Conservation (phyloP, 92 coral and sea anemone species). For the Muricea muricata region DNA sequence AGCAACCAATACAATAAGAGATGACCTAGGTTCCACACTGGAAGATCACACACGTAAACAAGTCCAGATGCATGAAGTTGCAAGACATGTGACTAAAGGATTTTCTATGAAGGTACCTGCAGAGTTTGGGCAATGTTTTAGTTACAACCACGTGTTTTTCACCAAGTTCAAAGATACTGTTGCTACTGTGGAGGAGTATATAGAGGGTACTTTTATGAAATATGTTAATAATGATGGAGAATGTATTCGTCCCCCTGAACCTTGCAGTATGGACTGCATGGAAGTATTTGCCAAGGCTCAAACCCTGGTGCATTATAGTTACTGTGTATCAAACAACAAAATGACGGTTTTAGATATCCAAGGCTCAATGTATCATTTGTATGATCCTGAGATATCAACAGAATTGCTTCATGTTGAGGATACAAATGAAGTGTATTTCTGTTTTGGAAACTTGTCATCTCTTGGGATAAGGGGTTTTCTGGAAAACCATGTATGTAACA, state of each 20-base stretch:
- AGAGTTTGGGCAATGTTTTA: conserved; percentile 69
- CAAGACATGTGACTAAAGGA: conserved; percentile 62
- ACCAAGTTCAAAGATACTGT: conserved; percentile 53
- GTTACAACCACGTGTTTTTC: conserved; percentile 65
- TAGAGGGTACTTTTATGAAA: conserved; percentile 69
- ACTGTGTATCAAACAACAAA: conserved; percentile 45
- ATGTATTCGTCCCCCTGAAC: conserved; percentile 51
- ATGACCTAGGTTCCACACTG: conserved; percentile 40
- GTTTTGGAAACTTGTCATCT: conserved; percentile 73
- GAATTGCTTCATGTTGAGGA: conserved; percentile 46
- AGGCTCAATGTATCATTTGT: conserved; percentile 70
- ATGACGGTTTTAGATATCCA: conserved; percentile 74
- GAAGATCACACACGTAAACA: conserved; percentile 71
- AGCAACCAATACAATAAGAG: conserved; percentile 62
- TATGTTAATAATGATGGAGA: conserved; percentile 72
- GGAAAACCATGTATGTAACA: conserved; percentile 65
- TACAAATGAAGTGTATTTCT: conserved; percentile 68
- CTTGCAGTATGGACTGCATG: conserved; percentile 44
- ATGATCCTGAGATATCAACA: conserved; percentile 77
- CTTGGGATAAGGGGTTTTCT: conserved; percentile 58
- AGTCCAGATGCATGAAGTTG: conserved; percentile 79
- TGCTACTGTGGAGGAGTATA: conserved; percentile 74
- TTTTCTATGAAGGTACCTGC: conserved; percentile 42
- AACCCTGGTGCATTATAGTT: conserved; percentile 63
- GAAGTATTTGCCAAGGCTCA: conserved; percentile 72